Conservation (phyloP, 1,140 invertebrate species). For the Trichonephila clavipes region DNA sequence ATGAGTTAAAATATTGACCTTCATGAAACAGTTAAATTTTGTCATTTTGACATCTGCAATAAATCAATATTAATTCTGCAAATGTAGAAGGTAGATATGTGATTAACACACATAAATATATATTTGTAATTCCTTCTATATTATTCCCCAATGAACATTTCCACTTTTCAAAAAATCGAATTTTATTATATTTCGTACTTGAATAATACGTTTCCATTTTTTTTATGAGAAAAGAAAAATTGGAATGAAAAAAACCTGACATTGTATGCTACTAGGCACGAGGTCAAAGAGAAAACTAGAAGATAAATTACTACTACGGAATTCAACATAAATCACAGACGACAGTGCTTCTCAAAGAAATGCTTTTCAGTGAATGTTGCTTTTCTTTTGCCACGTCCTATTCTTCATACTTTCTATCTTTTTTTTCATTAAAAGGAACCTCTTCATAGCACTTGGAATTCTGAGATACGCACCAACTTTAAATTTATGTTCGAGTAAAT, state of each 20-base stretch:
- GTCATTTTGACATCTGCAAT: too few species aligned
- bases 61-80: too few species aligned
- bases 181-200: background rate
- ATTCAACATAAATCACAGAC: slow-evolving; percentile 24
- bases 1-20: too few species aligned
- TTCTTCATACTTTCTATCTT: background rate
- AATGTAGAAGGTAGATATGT: too few species aligned
- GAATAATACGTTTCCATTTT: background rate
- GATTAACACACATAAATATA: background rate
- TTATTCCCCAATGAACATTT: background rate
- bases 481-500: background rate
- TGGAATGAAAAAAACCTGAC: background rate
- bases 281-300: background rate
- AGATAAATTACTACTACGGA: slow-evolving; percentile 21
- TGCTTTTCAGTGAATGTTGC: background rate
- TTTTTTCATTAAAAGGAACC: background rate
- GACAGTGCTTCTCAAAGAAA: background rate
- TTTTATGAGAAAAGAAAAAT: background rate
- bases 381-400: background rate
- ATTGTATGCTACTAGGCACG: slow-evolving; percentile 28
- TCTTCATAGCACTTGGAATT: background rate
- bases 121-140: background rate
- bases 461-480: background rate
- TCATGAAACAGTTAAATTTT: too few species aligned
- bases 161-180: slow-evolving; percentile 5